Evolutionary conservation across 2,797 vertebrate genomes (phyloP).

Genomic region (Chrysocyon brachyurus): DNA sequence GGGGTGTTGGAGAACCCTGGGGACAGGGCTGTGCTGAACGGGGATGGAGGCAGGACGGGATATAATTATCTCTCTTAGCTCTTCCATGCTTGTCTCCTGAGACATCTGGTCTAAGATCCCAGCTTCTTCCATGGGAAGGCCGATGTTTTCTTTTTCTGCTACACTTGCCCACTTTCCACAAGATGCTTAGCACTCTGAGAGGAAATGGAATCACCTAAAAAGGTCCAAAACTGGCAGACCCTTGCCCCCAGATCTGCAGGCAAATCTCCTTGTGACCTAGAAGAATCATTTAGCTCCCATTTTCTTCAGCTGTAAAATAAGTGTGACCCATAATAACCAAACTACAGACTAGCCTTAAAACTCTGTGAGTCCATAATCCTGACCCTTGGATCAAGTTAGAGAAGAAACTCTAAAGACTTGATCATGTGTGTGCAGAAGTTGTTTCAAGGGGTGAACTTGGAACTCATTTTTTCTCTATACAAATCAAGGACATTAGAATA

Average conservation of each 20-base stretch:
- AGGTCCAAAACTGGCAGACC: not conserved
- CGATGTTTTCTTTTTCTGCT: not conserved
- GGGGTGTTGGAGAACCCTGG: no score
- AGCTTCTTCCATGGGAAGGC: not conserved
- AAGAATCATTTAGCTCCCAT: not conserved
- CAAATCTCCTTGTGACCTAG: not conserved
- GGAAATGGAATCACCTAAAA: constrained; percentile 7
- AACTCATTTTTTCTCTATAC: not conserved
- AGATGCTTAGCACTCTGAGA: not conserved
- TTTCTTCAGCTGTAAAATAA: constrained; percentile 3
- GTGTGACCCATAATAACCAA: not conserved
- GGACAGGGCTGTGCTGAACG: fast-evolving
- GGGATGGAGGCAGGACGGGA: not conserved
- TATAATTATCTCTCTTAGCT: not conserved
- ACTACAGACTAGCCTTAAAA: not conserved
- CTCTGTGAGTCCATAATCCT: not conserved
- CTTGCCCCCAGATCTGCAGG: not conserved
- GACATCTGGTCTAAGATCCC: not conserved
- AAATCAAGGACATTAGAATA: not conserved
- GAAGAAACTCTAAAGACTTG: not conserved
- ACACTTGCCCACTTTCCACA: not conserved
- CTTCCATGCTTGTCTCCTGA: not conserved
- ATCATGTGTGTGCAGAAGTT: not conserved
- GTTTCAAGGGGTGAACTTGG: not conserved
- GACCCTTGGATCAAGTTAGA: not conserved